Base-by-base conservation (phyloP, 2,113 vertebrate species). In the Caranx ignobilis region DNA sequence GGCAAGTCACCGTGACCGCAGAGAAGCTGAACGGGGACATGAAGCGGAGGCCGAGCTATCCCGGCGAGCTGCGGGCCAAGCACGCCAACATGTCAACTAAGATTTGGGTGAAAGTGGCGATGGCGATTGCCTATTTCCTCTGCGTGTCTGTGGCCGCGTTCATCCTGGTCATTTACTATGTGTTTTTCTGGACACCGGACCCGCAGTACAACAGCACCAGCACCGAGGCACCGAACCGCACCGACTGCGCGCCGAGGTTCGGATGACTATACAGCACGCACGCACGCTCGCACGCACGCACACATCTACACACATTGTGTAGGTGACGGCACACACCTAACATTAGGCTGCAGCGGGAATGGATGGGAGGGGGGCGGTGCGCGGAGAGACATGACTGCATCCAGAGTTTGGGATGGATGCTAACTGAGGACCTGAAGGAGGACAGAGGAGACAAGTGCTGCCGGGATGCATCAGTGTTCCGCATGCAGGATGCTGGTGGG, bases 81-180 rank as follows among this genome's bases (percentile, higher is more conserved):
- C 93, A 93, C 77, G 89, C 85, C 78, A 95, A 88, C 75, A 89
- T 93, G 87, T 93, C 93, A 37, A 94, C 93, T 31, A 95, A 94
- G 77, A 94, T 96, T 16, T 97, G 97, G 97, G 92, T 97, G 68
- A 96, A 96, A 85, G 94, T 97, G 73, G 96, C 96, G 2, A 96
- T 96, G 57, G 95, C 96, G 0, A 93, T 95, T 55, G 94, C 95
- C 0, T 96, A 97, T 89, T 96, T 96, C 77, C 84, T 97, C 41
- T 95, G 96, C 87, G 96, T 97, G 62, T 97, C 96, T 13, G 76
- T 97, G 84, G 95, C 95, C 2, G 95, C 96, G 0, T 95, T 97
- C 85, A 89, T 97, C 43, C 92, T 97, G 71, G 96, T 95, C 0
- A 94, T 97, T n/a, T 97, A 96, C 82, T 97, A 97, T 35, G 95